phyloP scores from a whole-genome alignment of 35 echinoderm and acorn worm species.

The Strongylocentrotus purpuratus region DNA sequence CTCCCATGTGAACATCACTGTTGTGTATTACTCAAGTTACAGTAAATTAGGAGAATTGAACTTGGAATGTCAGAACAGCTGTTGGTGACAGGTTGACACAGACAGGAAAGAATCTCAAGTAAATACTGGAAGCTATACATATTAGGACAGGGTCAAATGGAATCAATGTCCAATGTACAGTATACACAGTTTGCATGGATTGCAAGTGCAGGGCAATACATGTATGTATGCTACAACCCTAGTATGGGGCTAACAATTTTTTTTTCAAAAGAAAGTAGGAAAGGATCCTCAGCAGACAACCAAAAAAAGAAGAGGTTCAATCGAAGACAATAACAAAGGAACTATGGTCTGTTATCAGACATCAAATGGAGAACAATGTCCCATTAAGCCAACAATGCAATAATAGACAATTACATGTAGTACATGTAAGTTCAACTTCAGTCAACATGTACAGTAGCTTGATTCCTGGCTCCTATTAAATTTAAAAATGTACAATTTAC shows the following conservation, averaged over 20 bases:
- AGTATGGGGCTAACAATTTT: no score
- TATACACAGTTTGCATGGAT: neutral
- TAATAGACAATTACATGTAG: neutral
- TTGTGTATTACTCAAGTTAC: neutral
- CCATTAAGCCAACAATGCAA: neutral
- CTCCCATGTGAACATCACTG: no score
- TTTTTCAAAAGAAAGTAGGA: no score
- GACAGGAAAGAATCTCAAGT: neutral
- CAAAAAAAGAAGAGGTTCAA: neutral
- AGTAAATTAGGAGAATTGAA: neutral
- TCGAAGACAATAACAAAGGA: neutral
- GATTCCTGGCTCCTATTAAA: neutral
- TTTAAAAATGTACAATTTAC: no score
- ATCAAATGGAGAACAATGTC: neutral
- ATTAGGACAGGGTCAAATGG: no score
- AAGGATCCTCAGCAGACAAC: neutral
- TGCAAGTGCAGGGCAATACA: neutral
- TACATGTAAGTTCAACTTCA: neutral
- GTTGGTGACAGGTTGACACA: neutral
- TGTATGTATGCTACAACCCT: no score
- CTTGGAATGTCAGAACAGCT: neutral
- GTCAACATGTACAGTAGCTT: neutral
- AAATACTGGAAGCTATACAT: no score
- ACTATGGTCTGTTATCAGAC: neutral
- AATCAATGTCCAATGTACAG: no score